These are phyloP conservation scores for Drosophila buzzatii DNA, from an alignment of 2,888 invertebrate genomes.

Conservation along the genomic window DNA sequence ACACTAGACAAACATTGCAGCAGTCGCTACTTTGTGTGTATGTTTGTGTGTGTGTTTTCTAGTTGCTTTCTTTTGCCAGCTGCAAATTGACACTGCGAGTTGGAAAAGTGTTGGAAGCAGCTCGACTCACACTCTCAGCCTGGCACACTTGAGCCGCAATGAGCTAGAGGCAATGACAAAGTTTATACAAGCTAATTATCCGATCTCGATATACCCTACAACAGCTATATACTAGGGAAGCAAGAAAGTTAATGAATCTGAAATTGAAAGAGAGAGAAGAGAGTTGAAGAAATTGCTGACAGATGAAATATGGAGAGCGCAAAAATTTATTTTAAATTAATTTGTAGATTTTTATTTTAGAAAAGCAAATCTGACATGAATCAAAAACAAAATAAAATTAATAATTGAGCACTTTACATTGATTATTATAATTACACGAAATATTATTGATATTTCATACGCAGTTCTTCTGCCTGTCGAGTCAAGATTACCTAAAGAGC, in stretches of 20 bases:
- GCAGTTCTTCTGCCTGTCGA: not conserved
- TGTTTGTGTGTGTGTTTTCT: constrained; percentile 34
- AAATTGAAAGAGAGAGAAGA: not conserved
- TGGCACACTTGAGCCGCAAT: constrained; percentile 25
- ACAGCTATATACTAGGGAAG: not conserved
- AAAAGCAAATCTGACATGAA: not conserved
- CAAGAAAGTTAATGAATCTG: not conserved
- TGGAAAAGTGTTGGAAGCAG: constrained; percentile 43
- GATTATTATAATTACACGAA: not conserved
- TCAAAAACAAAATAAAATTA: not conserved
- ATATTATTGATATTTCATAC: not conserved
- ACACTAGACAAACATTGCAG: constrained; percentile 44
- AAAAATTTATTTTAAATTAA: too few species aligned
- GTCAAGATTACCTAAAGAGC: constrained; percentile 10
- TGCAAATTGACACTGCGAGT: constrained; percentile 69
- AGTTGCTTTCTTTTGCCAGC: constrained; percentile 38
- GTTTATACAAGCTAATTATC: accelerated
- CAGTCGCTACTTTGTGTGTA: constrained; percentile 35
- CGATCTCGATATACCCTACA: not conserved
- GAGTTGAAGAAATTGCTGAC: not conserved
- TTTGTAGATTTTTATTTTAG: not conserved
- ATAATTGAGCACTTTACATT: not conserved
- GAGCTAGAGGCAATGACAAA: constrained; percentile 15
- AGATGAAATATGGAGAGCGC: too few species aligned
- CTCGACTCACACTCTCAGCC: constrained; percentile 8